Percentiles rank a stretch among this genome's conserved stretches.
Conservation (phyloP, 2,888 invertebrate species). For the Electrophaes corylata region DNA sequence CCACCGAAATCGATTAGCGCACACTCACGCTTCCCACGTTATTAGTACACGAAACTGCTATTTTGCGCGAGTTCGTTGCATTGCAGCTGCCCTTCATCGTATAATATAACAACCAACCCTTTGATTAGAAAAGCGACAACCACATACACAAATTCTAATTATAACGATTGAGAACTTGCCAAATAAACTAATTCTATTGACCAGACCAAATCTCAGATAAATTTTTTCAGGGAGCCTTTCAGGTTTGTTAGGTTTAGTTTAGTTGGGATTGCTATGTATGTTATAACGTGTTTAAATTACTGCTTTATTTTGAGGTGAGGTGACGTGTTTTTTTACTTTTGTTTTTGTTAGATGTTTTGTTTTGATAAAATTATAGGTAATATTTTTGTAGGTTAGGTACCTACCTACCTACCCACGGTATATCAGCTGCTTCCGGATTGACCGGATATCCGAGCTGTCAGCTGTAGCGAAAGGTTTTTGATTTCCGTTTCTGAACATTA, state of each 20-base stretch:
- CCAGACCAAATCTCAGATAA: slow-evolving; percentile 29
- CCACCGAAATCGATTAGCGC: slow-evolving; percentile 51
- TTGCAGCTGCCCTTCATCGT: slow-evolving; percentile 22
- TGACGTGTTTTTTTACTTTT: no score
- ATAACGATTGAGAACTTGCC: slow-evolving; percentile 70
- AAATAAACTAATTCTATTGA: slow-evolving; percentile 55
- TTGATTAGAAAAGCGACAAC: slow-evolving; percentile 36
- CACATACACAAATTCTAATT: slow-evolving; percentile 55
- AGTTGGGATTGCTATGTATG: no score
- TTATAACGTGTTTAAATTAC: no score
- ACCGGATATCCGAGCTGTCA: slow-evolving; percentile 12
- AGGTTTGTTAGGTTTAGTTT: no score
- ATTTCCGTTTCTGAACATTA: background rate
- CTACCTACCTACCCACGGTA: no score
- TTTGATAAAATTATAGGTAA: no score
- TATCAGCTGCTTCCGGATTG: slow-evolving; percentile 24
- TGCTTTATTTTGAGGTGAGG: background rate
- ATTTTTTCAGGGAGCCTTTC: no score
- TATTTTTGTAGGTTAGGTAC: no score
- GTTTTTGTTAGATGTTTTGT: no score
- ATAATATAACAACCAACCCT: slow-evolving; percentile 23
- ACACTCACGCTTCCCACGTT: slow-evolving; percentile 36
- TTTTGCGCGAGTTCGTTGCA: slow-evolving; percentile 32
- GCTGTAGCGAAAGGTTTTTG: slow-evolving; percentile 8
- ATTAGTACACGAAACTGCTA: slow-evolving; percentile 13